Evolutionary conservation across 2,888 invertebrate genomes (phyloP).

Genomic region (Meiosimyza decipiens): DNA sequence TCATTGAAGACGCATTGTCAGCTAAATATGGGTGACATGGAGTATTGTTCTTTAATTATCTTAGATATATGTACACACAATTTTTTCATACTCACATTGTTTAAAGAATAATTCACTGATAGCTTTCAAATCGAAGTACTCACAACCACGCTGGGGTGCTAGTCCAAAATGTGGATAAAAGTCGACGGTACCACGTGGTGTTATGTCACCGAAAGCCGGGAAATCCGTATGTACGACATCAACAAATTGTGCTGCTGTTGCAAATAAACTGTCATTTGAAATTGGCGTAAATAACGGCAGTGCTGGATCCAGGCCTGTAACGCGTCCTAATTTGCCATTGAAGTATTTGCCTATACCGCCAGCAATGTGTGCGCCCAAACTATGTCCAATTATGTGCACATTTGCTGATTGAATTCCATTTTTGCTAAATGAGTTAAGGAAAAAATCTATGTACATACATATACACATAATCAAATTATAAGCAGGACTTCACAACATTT

Average conservation of each 20-base stretch:
- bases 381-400: slow-evolving; percentile 64
- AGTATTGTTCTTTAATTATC: neutral
- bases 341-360: slow-evolving; percentile 61
- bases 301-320: slow-evolving; percentile 65
- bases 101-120: slow-evolving; percentile 56
- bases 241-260: slow-evolving; percentile 59
- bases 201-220: slow-evolving; percentile 60
- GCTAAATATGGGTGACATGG: too few relatives aligned
- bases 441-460: too few relatives aligned
- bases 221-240: slow-evolving; percentile 65
- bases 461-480: too few relatives aligned
- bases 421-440: slow-evolving; percentile 42
- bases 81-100: slow-evolving; percentile 52
- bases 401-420: slow-evolving; percentile 43
- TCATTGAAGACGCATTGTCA: too few relatives aligned
- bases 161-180: slow-evolving; percentile 65
- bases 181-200: slow-evolving; percentile 60
- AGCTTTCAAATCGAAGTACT: slow-evolving; percentile 56
- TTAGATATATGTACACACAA: neutral
- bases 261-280: slow-evolving; percentile 55
- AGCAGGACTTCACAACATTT: too few relatives aligned
- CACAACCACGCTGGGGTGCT: slow-evolving; percentile 63
- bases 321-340: slow-evolving; percentile 59
- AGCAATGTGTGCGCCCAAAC: slow-evolving; percentile 63
- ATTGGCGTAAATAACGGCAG: slow-evolving; percentile 60